These are phyloP conservation scores for Drosophila cognata DNA, from an alignment of 2,888 invertebrate species.

Conservation along the genomic window DNA sequence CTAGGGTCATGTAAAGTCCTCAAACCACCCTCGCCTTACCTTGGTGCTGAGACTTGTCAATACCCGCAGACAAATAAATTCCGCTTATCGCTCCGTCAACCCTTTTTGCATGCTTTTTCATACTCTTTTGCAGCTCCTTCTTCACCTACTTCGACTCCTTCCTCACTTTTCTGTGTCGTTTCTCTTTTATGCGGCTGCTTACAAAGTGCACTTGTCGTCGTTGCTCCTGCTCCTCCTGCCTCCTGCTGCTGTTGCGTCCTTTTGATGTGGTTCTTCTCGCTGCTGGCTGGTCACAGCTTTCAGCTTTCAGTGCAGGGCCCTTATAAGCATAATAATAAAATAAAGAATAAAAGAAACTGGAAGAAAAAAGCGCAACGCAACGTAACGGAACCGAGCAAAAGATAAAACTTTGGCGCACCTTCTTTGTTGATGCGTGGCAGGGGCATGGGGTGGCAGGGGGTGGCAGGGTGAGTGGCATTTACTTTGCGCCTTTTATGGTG, in stretches of 20 bases:
- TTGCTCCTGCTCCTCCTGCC: constrained; percentile 34
- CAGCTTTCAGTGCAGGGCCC: constrained; percentile 38
- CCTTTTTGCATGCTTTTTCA: constrained; percentile 49
- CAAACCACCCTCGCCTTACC: background rate
- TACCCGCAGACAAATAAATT: constrained; percentile 80
- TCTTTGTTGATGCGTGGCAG: constrained; percentile 8
- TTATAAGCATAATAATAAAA: constrained; percentile 46
- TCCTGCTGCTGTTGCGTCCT: constrained; percentile 27
- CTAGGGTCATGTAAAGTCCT: background rate
- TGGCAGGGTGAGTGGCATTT: constrained; percentile 3
- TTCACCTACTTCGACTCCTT: constrained; percentile 10
- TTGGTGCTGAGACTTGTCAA: constrained; percentile 59
- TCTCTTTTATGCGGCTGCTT: constrained; percentile 61
- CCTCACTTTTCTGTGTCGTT: constrained; percentile 22
- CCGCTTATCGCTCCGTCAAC: constrained; percentile 72
- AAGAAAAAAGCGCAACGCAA: constrained; percentile 46
- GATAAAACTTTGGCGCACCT: constrained; percentile 73
- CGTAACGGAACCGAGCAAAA: constrained; percentile 47
- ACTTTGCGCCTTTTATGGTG: constrained; percentile 62
- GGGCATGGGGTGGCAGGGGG: background rate
- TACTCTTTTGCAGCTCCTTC: constrained; percentile 1
- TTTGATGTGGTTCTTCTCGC: constrained; percentile 47
- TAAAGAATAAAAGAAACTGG: background rate
- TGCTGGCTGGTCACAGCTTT: constrained; percentile 64
- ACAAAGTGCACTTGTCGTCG: constrained; percentile 71